Evolutionary conservation across 2,888 invertebrate species (phyloP), one percentile per base, ranked within the genome.

Genomic region (Allolobophora icterica): DNA sequence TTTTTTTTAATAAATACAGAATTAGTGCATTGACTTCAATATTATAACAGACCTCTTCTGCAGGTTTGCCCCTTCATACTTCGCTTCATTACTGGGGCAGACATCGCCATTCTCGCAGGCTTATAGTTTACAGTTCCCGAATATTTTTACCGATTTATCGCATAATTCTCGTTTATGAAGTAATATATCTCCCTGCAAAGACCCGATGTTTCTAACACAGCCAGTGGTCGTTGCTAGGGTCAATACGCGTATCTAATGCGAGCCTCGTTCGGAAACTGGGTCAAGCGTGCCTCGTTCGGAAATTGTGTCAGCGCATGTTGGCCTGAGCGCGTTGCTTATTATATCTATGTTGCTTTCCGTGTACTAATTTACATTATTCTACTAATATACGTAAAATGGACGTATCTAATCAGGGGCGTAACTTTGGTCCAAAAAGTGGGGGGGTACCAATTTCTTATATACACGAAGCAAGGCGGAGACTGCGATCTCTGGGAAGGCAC

Each of bases 111-210:
- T 71, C 30, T 71, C 30, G n/a, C 71, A n/a, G n/a, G 30, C 11
- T 71, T 71, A 71, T 13, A 13, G 71, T 13, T 71, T 71, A 71
- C 71, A n/a, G 71, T 71, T 71, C 17, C n/a, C 30, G 71, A n/a
- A 71, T 71, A 71, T 71, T 71, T 71, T n/a, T 71, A 71, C 71
- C 71, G 71, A 71, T 71, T 71, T 71, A 71, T 71, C 71, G n/a
- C 71, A 71, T 71, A 71, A 71, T 71, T 71, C 71, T 71, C 71
- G 30, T 71, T 71, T n/a, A 71, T 71, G 5, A n/a, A 11, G 13
- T 17, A 71, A 4, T 71, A 71, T 71, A 6, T 71, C n/a, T 71
- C 6, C n/a, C 4, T 71, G 11, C 71, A n/a, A 30, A 71, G 30
- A 71, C 30, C 11, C 6, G 30, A 30, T 71, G 71, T 71, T 71